A percentile compares a stretch with the other conserved stretches of the same genome.
These are phyloP conservation scores for Galleria mellonella DNA, from an alignment of 1,140 invertebrate genomes.

Conservation along the genomic window DNA sequence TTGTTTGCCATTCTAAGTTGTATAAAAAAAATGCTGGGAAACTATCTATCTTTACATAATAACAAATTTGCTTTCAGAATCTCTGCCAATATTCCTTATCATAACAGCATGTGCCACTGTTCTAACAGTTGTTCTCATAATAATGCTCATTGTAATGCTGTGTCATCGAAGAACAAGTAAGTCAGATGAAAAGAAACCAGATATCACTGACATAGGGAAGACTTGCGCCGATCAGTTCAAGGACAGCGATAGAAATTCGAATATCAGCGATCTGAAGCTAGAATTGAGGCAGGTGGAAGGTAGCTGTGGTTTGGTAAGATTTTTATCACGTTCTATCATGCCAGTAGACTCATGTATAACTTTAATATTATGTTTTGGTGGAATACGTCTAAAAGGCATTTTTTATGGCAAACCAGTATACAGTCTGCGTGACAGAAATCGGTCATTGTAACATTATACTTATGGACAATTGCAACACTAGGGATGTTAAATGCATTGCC, in stretches of 20 bases:
- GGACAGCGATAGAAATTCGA: slow-evolving; percentile 51
- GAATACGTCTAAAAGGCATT: too few relatives aligned
- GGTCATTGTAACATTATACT: too few relatives aligned
- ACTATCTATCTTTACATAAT: too few relatives aligned
- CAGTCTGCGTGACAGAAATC: too few relatives aligned
- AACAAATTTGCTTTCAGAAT: slow-evolving; percentile 30
- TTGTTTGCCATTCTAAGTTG: too few relatives aligned
- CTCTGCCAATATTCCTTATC: slow-evolving; percentile 37
- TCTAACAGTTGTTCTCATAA: slow-evolving; percentile 37
- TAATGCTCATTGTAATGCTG: slow-evolving; percentile 52
- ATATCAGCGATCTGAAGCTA: slow-evolving; percentile 59
- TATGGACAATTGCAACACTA: too few relatives aligned
- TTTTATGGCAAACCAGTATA: too few relatives aligned
- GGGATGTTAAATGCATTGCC: too few relatives aligned
- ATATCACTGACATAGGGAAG: slow-evolving; percentile 49
- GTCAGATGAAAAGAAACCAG: slow-evolving; percentile 50
- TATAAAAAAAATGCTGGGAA: too few relatives aligned
- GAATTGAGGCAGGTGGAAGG: slow-evolving; percentile 57
- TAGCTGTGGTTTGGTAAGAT: slow-evolving; percentile 55
- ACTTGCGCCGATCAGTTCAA: slow-evolving; percentile 42
- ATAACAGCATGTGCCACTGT: slow-evolving; percentile 29
- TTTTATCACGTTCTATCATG: too few relatives aligned
- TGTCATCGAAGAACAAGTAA: slow-evolving; percentile 46
- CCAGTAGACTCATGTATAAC: too few relatives aligned
- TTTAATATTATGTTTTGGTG: too few relatives aligned